Evolutionary conservation across 53 echinoderm and acorn worm species (phyloP).

Genomic region (Apostichopus leukothele): DNA sequence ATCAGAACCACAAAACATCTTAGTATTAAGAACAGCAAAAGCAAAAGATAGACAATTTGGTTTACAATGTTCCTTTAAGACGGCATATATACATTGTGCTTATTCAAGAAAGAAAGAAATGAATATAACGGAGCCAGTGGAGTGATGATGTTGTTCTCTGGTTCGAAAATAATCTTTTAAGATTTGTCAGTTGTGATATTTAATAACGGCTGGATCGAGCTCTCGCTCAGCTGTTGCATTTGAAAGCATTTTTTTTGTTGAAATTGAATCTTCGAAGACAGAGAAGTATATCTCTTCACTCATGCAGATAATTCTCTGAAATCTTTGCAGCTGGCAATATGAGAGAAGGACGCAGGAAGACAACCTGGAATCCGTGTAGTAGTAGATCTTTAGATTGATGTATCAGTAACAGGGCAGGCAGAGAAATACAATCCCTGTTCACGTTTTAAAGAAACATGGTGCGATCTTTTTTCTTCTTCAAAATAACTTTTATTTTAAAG

Average conservation of each 20-base stretch:
- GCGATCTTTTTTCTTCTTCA: background rate
- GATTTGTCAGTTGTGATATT: conserved; percentile 25
- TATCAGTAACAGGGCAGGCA: background rate
- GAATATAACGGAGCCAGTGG: too few relatives aligned
- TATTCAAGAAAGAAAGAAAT: too few relatives aligned
- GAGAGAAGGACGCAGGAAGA: background rate
- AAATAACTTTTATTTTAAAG: too few relatives aligned
- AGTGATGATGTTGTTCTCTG: conserved; percentile 1
- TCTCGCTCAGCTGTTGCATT: conserved; percentile 35
- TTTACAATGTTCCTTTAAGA: too few relatives aligned
- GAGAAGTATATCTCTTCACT: conserved; percentile 13
- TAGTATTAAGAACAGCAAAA: too few relatives aligned
- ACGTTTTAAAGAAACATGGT: background rate
- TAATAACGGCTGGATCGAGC: conserved; percentile 21
- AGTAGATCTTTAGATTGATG: background rate
- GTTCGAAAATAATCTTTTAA: too few relatives aligned
- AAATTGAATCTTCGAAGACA: conserved; percentile 22
- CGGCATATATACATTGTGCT: too few relatives aligned
- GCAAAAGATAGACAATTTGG: too few relatives aligned
- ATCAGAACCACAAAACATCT: too few relatives aligned
- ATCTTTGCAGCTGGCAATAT: conserved; percentile 18
- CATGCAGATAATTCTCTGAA: conserved; percentile 31
- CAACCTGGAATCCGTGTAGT: background rate
- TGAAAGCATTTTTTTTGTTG: conserved; percentile 9
- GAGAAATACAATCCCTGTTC: background rate